phyloP scores from a whole-genome alignment of 2,888 invertebrate species.

The Atrina japonica region DNA sequence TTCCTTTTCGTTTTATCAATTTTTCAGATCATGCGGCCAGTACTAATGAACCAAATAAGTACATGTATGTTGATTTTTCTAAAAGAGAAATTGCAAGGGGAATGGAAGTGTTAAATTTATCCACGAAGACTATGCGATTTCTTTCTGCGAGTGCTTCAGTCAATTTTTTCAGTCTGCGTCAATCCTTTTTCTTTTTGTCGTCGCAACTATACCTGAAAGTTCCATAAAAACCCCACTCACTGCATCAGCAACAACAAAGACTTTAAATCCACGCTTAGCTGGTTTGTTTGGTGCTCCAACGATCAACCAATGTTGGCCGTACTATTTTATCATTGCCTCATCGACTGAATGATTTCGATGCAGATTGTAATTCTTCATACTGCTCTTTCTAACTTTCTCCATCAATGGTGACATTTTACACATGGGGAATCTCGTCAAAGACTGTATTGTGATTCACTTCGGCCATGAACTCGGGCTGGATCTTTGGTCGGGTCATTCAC shows the following conservation, averaged over 20 bases:
- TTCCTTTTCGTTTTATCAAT: conserved; percentile 10
- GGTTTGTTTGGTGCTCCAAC: conserved; percentile 39
- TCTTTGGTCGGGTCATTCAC: too few relatives aligned
- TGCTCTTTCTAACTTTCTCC: conserved; percentile 27
- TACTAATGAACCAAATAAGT: conserved; percentile 35
- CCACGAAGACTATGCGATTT: conserved; percentile 30
- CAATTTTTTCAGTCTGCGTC: conserved; percentile 14
- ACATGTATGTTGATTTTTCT: conserved; percentile 24
- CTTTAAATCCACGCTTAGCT: conserved; percentile 33
- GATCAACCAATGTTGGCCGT: conserved; percentile 32
- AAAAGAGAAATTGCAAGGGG: conserved; percentile 28
- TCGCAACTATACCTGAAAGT: conserved; percentile 20
- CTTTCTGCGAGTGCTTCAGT: background rate
- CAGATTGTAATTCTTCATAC: conserved; percentile 16
- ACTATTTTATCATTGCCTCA: conserved; percentile 38
- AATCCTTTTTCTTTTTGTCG: conserved; percentile 27
- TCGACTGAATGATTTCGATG: conserved; percentile 29
- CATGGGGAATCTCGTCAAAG: conserved; percentile 23
- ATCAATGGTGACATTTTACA: conserved; percentile 37
- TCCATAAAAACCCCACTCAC: conserved; percentile 18
- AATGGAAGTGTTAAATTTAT: conserved; percentile 37
- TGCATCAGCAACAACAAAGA: conserved; percentile 32
- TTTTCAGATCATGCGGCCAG: conserved; percentile 31
- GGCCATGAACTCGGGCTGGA: too few relatives aligned
- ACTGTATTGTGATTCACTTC: conserved; percentile 3